Conservation (phyloP, 1,140 invertebrate species). For the Drosophila chauvacae region DNA sequence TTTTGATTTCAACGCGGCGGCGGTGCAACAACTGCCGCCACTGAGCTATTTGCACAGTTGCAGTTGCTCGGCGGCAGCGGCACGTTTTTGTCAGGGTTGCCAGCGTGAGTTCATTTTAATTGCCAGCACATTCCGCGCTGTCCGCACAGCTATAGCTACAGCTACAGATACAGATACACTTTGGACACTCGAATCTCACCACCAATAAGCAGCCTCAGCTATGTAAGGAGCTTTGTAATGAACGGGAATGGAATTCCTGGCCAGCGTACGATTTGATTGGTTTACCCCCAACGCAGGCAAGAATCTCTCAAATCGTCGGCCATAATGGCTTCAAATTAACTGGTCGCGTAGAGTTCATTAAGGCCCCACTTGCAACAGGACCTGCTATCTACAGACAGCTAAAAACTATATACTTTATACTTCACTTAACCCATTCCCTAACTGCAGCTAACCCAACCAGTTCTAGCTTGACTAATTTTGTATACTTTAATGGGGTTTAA, state of each 20-base stretch:
- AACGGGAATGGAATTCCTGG: slow-evolving; percentile 33
- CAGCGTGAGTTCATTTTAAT: slow-evolving; percentile 82
- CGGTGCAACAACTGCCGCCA: slow-evolving; percentile 1
- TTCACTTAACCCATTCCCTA: background rate
- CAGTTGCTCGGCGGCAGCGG: slow-evolving; percentile 28
- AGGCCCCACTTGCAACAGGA: slow-evolving; percentile 20
- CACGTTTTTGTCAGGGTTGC: slow-evolving; percentile 80
- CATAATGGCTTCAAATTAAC: slow-evolving; percentile 11
- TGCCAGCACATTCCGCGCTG: slow-evolving; percentile 71
- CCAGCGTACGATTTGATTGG: slow-evolving; percentile 25
- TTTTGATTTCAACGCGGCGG: slow-evolving; percentile 43
- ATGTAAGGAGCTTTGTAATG: slow-evolving; percentile 30
- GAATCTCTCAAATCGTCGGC: slow-evolving; percentile 5
- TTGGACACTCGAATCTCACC: slow-evolving; percentile 1
- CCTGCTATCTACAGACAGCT: background rate
- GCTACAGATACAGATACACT: background rate
- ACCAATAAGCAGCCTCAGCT: slow-evolving; percentile 11
- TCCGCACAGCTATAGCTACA: slow-evolving; percentile 5
- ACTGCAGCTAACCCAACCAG: background rate
- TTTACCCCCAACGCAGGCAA: slow-evolving; percentile 19
- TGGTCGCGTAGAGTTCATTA: slow-evolving; percentile 4
- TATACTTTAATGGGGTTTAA: background rate
- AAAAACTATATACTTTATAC: background rate
- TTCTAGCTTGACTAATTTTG: background rate
- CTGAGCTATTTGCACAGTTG: slow-evolving; percentile 45